Percentiles rank a stretch among this genome's conserved stretches.
Conservation (phyloP, 2,113 vertebrate genomes). For the Gavia stellata region DNA sequence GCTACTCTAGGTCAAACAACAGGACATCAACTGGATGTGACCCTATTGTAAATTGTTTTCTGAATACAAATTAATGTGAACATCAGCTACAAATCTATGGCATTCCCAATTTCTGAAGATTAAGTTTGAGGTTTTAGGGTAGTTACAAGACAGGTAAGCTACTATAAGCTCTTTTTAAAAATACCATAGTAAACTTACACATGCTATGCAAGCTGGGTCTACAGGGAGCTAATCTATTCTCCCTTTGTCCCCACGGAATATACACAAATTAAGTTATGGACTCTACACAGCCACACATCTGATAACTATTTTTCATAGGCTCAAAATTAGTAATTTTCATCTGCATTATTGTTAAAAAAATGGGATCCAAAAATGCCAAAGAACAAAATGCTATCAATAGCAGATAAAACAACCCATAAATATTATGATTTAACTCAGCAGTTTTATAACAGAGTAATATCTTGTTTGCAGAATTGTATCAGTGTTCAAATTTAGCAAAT, state of each 20-base stretch:
- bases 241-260: not conserved
- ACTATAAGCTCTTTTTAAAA: not conserved
- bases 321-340: not conserved
- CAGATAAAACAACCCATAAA: not conserved
- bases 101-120: not conserved
- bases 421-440: not conserved
- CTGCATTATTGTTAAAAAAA: not conserved
- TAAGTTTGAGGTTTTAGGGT: not conserved
- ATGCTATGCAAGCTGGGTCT: not conserved
- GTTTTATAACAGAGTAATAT: not conserved
- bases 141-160: not conserved
- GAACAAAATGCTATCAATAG: not conserved
- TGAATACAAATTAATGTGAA: not conserved
- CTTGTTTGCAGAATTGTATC: not conserved
- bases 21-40: not conserved
- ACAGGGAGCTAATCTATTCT: not conserved
- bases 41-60: not conserved
- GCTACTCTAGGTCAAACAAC: not conserved
- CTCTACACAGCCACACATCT: not conserved
- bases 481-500: not conserved
- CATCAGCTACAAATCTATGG: not conserved
- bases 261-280: not conserved
- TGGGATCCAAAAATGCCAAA: not conserved
- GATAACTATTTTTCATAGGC: not conserved
- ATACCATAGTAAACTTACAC: not conserved